Evolutionary conservation across 2,113 vertebrate genomes (phyloP), one percentile per base, ranked within the genome.

Genomic region (Panthera tigris): DNA sequence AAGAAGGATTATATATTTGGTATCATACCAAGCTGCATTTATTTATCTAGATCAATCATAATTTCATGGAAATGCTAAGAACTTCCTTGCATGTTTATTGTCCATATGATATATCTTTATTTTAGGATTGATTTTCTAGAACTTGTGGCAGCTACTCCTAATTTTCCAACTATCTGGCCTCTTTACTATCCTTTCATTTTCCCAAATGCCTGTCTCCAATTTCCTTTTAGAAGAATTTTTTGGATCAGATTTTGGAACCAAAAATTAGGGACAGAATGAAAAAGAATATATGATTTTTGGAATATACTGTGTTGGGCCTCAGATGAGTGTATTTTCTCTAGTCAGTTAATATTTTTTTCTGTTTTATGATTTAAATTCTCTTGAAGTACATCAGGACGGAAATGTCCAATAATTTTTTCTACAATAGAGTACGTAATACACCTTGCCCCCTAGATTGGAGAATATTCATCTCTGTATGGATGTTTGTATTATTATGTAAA

Each of bases 401-500:
- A 36, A 71, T 39, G 7, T 10, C 8, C 48, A 84, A 65, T 4
- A 41, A 27, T 45, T 76, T 76, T 41, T 81, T 89, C 29, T 36
- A 52, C 1, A 86, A 1, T 55, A 86, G 8, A 48, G 2, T 48
- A 92, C 2, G 71, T 25, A 69, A 73, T 5, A 87, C 5, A 57
- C 1, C 4, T 88, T 48, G 29, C 5, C 15, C 10, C 97, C 25
- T 71, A 85, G 2, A 82, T 1, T 92, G 16, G 29, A 61, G 1
- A 91, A 57, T 50, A 78, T 41, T 27, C 18, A 81, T 25, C 19
- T 69, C 10, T 57, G 5, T 80, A 48, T 87, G 25, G 31, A 76
- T 88, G 94, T 94, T 95, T 94, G 52, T 88, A 36, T 31, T 23
- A 74, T 94, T 94, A 76, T 91, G 36, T 85, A 94, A 89, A 94